phyloP scores from a whole-genome alignment of 2,888 invertebrate genomes.

The Hofmannophila pseudospretella region DNA sequence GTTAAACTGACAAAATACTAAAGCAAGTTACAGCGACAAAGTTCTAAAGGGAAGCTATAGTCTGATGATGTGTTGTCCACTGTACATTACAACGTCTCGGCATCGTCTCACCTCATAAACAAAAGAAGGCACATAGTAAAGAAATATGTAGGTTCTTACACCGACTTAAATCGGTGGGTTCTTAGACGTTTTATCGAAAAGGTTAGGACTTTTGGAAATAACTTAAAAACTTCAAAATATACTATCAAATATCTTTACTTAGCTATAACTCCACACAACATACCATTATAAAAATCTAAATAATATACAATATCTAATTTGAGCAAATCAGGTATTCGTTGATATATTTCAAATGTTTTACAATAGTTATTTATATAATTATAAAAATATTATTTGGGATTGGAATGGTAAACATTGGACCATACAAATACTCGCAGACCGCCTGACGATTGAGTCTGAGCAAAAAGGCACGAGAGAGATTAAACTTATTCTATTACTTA shows the following conservation, averaged over 20 bases:
- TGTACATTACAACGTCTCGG: too few species aligned
- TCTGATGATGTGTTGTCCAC: too few species aligned
- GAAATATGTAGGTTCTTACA: too few species aligned
- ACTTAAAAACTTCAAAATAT: not conserved
- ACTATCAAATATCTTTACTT: slow-evolving; percentile 11
- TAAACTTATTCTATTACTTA: not conserved
- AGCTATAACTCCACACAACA: slow-evolving; percentile 10
- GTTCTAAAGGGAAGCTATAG: too few species aligned
- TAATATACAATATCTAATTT: slow-evolving; percentile 10
- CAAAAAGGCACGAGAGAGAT: slow-evolving; percentile 1
- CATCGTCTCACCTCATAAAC: too few species aligned
- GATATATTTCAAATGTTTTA: not conserved
- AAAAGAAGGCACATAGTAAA: too few species aligned
- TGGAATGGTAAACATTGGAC: slow-evolving; percentile 11
- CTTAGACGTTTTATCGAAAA: too few species aligned
- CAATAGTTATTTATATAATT: too few species aligned
- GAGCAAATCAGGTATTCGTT: slow-evolving; percentile 20
- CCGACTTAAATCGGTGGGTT: too few species aligned
- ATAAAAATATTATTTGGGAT: slow-evolving; percentile 9
- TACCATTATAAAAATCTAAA: not conserved
- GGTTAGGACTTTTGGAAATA: too few species aligned
- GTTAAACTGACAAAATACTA: too few species aligned
- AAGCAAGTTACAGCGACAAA: too few species aligned
- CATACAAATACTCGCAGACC: not conserved
- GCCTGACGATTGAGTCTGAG: not conserved